A percentile compares a stretch with the other conserved stretches of the same genome.
Evolutionary conservation across 2,113 vertebrate species (phyloP).

Genomic region (Oryzias melastigma): DNA sequence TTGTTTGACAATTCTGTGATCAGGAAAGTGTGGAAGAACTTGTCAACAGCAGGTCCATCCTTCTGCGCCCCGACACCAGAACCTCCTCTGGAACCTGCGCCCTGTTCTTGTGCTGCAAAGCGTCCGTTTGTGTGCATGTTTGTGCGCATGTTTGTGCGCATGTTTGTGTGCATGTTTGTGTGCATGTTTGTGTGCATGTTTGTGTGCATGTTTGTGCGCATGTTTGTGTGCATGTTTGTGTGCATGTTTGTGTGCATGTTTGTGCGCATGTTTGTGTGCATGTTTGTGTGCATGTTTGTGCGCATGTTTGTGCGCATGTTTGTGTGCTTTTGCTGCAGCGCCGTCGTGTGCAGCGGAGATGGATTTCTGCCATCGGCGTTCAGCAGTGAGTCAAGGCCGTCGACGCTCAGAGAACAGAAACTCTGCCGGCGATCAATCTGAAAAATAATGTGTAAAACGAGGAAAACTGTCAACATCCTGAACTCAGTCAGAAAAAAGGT

Average conservation of each 20-base stretch:
- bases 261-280: too few relatives aligned
- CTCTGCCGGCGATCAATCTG: slow-evolving; percentile 27
- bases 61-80: slow-evolving; percentile 16
- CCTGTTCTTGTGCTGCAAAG: slow-evolving; percentile 18
- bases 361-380: slow-evolving; percentile 36
- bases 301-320: too few relatives aligned
- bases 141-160: slow-evolving; percentile 2
- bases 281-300: slow-evolving; percentile 4
- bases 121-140: neutral
- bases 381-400: slow-evolving; percentile 13
- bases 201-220: slow-evolving; percentile 4
- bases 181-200: slow-evolving; percentile 3
- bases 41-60: slow-evolving; percentile 33
- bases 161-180: slow-evolving; percentile 2
- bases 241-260: slow-evolving; percentile 3
- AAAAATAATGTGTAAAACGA: neutral
- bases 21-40: slow-evolving; percentile 7
- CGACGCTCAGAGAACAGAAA: slow-evolving; percentile 16
- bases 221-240: too few relatives aligned
- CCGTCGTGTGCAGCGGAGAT: slow-evolving; percentile 17
- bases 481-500: neutral
- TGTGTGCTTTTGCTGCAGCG: neutral
- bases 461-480: neutral
- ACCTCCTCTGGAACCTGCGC: slow-evolving; percentile 20
- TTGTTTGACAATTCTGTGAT: too few relatives aligned